Percentiles rank a stretch among this genome's conserved stretches.
Evolutionary conservation across 2,888 invertebrate species (phyloP).

Genomic region (Coecobrya sp.): DNA sequence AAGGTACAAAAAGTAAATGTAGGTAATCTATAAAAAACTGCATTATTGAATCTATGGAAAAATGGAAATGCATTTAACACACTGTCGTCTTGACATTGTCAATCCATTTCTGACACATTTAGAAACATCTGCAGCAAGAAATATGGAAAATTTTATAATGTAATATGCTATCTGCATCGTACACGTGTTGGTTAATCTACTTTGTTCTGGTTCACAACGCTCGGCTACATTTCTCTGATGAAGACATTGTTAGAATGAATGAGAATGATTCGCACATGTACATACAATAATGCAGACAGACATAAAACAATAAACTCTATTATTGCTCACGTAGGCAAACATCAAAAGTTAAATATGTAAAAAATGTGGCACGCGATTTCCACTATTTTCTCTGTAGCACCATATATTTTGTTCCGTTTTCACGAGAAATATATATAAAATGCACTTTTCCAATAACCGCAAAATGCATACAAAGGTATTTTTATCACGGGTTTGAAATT

Average conservation of each 20-base stretch:
- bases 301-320: not conserved
- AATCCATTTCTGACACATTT: no score
- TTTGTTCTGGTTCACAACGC: constrained; percentile 57
- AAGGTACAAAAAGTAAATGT: constrained; percentile 4
- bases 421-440: not conserved
- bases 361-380: not conserved
- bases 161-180: not conserved
- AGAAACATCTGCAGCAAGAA: not conserved
- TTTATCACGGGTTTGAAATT: not conserved
- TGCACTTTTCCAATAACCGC: not conserved
- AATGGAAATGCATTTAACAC: not conserved
- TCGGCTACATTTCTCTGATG: not conserved
- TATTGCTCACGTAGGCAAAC: not conserved
- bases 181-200: constrained; percentile 52
- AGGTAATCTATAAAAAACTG: not conserved
- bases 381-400: not conserved
- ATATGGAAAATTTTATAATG: not conserved
- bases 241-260: not conserved
- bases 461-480: not conserved
- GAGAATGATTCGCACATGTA: not conserved
- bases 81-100: not conserved
- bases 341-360: not conserved
- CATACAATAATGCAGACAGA: not conserved
- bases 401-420: not conserved
- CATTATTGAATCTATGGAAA: no score